These are phyloP conservation scores for Hemibagrus wyckioides DNA, from an alignment of 2,113 vertebrate genomes.

Conservation along the genomic window DNA sequence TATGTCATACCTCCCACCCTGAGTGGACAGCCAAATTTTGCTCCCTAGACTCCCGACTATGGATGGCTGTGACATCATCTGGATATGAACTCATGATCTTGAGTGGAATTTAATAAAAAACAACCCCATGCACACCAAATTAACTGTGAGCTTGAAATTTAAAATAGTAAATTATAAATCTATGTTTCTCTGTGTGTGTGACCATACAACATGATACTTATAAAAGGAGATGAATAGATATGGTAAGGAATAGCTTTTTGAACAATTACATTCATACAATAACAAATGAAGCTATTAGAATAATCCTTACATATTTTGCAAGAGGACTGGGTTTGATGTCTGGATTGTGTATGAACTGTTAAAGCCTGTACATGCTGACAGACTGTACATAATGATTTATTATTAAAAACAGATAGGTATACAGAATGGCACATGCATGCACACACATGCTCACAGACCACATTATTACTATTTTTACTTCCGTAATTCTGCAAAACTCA, in stretches of 20 bases:
- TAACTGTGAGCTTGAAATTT: neutral
- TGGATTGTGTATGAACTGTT: neutral
- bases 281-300: neutral
- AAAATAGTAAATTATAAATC: neutral
- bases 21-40: neutral
- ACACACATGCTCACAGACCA: neutral
- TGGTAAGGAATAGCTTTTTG: neutral
- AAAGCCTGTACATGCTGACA: neutral
- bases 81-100: neutral
- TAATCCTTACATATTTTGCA: neutral
- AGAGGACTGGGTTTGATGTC: neutral
- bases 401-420: neutral
- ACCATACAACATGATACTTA: neutral
- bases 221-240: neutral
- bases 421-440: neutral
- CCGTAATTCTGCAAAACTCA: neutral
- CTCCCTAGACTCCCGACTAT: neutral
- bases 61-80: neutral
- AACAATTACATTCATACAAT: neutral
- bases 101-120: neutral
- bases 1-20: neutral
- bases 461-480: constrained; percentile 4
- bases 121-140: neutral
- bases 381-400: neutral
- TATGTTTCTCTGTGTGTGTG: neutral